Base-by-base conservation (phyloP, 1,140 invertebrate genomes). In the Choristoneura fumiferana region DNA sequence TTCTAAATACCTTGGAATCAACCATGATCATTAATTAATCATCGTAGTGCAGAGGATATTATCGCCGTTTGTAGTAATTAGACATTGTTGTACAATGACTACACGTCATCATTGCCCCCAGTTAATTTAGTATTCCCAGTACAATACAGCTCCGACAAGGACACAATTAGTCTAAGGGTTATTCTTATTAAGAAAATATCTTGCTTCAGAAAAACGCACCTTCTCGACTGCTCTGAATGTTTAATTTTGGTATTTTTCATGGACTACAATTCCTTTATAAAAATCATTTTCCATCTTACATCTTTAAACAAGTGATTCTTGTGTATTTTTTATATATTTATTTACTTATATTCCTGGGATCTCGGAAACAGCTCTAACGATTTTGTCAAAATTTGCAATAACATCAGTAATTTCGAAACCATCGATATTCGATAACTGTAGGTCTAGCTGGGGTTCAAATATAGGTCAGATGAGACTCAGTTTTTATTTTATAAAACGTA, bases 81-180 rank as follows among this genome's bases (percentile, higher is more conserved):
- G 43, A 49, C 43, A 49, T 49, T 49, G 43, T 49, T n/a, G 17
- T 49, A 49, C 43, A 49, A 29, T 49, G 18, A 22, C 43, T 17
- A 49, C 43, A 49, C 43, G 43, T 49, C 43, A 49, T 49, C 43
- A 49, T 29, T 29, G 43, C 18, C 43, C n/a, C 10, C 43, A 4
- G 43, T 49, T 49, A 49, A 49, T 49, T 49, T 49, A 49, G 22
- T 49, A 49, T 49, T 49, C 43, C 43, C 17, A 22, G 43, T 49
- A 49, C 43, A 49, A 49, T 49, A 29, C 43, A 12, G 6, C 2
- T n/a, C 22, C 22, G 18, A 49, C 43, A 49, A 49, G 43, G 22
- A 49, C 43, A 49, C 43, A 49, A 49, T 49, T 49, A 49, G 43
- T 22, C 43, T 49, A 22, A 18, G 22, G 18, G 18, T 15, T 29